Evolutionary conservation across 1,140 invertebrate genomes (phyloP).

Genomic region (Drosophila pruinosa): DNA sequence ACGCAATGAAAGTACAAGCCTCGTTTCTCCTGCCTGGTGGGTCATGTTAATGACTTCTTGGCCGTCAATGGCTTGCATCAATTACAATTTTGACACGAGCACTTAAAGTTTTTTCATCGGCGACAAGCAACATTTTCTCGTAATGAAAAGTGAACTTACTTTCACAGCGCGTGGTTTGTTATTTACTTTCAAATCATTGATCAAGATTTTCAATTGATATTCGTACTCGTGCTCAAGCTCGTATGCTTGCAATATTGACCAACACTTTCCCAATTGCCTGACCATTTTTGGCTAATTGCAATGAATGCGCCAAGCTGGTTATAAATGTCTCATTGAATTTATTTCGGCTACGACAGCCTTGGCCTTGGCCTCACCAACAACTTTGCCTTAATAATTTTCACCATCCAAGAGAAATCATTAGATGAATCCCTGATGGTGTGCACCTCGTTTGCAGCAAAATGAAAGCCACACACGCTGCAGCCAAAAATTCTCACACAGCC

Average conservation of each 20-base stretch:
- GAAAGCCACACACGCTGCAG: conserved; percentile 66
- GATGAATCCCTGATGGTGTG: conserved; percentile 58
- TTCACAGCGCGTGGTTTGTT: conserved; percentile 54
- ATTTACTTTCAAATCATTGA: conserved; percentile 77
- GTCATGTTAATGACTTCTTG: conserved; percentile 40
- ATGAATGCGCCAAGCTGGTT: conserved; percentile 35
- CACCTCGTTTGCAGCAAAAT: conserved; percentile 41
- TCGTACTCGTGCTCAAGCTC: neutral
- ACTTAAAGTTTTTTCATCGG: conserved; percentile 39
- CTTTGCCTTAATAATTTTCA: conserved; percentile 11
- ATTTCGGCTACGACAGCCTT: conserved; percentile 33
- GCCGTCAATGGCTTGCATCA: conserved; percentile 41
- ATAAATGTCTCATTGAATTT: conserved; percentile 23
- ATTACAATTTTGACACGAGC: conserved; percentile 76
- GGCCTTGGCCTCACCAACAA: neutral
- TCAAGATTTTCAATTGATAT: conserved; percentile 57
- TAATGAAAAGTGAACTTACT: conserved; percentile 76
- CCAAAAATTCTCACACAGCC: conserved; percentile 63
- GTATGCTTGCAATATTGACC: conserved; percentile 40
- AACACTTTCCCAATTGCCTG: conserved; percentile 66
- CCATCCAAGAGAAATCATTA: conserved; percentile 56
- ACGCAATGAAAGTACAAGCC: conserved; percentile 58
- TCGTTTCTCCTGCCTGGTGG: conserved; percentile 46
- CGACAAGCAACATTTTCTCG: conserved; percentile 29
- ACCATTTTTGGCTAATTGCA: conserved; percentile 67